Base-by-base conservation (phyloP, 2,113 vertebrate genomes). In the Heteronetta atricapilla region DNA sequence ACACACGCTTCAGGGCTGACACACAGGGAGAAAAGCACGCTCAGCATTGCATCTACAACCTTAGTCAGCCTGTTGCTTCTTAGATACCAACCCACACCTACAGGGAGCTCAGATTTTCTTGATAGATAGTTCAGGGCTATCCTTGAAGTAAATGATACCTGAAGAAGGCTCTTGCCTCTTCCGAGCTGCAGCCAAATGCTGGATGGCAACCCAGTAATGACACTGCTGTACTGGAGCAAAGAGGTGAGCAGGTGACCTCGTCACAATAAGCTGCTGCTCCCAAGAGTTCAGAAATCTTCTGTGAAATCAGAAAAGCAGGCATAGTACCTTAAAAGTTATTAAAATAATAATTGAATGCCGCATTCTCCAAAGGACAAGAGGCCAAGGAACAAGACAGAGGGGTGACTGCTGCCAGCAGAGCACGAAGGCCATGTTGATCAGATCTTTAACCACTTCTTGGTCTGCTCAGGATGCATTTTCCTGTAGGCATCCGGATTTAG, bases 191-290 rank as follows among this genome's bases (percentile, higher is more conserved):
- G 68, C 21, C 50, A n/a, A 52, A 69, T 3, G 11, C 13, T 55
- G 60, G 31, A 74, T 64, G 77, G n/a, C 46, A 77, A 62, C 8
- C 15, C 3, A 2, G 15, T 38, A 67, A 58, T 18, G 34, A 11
- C n/a, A 55, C 26, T 11, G 19, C 42, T 11, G 13, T 10, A 4
- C 36, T 7, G 38, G 56, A 38, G 48, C 42, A 60, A 50, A 48
- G 3, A 56, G 74, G 29, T 2, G 23, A 90, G 88, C 31, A 66
- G 62, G 34, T 28, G 46, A 78, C 22, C 70, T 82, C 1, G 2
- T 21, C 0, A 0, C 3, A 5, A 14, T 18, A 58, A 76, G 21
- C 6, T 0, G 2, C 20, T 21, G 34, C 16, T 79, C 70, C 26
- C 19, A 29, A 14, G 46, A 67, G 42, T 48, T 69, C 34, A 33